These are phyloP conservation scores for Rotaria sp. DNA, from an alignment of 2,888 invertebrate species.

Conservation along the genomic window DNA sequence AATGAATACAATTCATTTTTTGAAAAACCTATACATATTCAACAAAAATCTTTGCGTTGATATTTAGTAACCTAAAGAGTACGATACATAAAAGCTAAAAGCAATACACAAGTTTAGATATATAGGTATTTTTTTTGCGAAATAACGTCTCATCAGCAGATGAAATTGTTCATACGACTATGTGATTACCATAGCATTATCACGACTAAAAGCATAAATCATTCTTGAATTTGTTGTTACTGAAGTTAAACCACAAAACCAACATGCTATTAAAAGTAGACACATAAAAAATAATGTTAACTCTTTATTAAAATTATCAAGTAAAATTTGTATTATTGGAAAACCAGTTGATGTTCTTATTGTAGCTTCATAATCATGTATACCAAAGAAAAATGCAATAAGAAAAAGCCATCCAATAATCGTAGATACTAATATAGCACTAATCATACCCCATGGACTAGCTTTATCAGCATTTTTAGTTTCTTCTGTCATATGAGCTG, in stretches of 20 bases:
- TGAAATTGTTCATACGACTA: too few species aligned
- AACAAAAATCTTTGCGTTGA: too few species aligned
- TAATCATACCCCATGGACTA: background rate
- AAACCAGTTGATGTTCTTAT: background rate
- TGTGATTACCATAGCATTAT: background rate
- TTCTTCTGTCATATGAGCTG: background rate
- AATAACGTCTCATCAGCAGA: too few species aligned
- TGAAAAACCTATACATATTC: too few species aligned
- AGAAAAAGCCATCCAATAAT: background rate
- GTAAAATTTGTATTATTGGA: background rate
- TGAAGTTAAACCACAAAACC: background rate
- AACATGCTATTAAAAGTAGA: background rate
- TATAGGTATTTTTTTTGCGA: too few species aligned
- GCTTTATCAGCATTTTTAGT: background rate
- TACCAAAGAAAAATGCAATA: background rate
- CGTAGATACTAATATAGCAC: background rate
- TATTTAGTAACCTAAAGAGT: too few species aligned
- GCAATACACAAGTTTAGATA: too few species aligned
- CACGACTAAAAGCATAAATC: background rate
- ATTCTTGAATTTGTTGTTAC: background rate
- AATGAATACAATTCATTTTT: too few species aligned
- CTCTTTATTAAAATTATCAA: background rate
- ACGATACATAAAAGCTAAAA: too few species aligned
- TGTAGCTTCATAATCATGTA: background rate
- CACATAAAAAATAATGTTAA: background rate